These are phyloP conservation scores for Phyllostomus hastatus DNA, from an alignment of 2,113 vertebrate species.

Conservation along the genomic window DNA sequence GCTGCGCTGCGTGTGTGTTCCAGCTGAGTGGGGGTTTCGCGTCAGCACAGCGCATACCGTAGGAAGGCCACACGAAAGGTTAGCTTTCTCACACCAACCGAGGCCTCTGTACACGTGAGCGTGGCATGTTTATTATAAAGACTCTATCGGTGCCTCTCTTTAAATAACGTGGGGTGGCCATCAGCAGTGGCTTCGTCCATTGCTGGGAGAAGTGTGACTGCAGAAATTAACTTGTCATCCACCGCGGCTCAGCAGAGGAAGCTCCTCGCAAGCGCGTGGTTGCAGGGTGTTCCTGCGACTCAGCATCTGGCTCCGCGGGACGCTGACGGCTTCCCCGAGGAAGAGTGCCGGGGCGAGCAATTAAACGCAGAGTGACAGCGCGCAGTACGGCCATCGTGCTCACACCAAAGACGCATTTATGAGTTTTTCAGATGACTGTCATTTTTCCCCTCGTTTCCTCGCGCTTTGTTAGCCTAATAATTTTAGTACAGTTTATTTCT, in stretches of 20 bases:
- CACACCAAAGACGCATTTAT: slow-evolving; percentile 94
- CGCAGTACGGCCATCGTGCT: slow-evolving; percentile 94
- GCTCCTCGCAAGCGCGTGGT: slow-evolving; percentile 85
- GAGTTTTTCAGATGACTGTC: slow-evolving; percentile 94
- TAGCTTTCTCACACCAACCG: slow-evolving; percentile 77
- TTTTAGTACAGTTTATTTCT: slow-evolving; percentile 85
- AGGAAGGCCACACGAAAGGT: slow-evolving; percentile 76
- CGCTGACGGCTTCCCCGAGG: slow-evolving; percentile 89
- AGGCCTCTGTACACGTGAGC: slow-evolving; percentile 72
- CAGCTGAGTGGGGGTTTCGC: slow-evolving; percentile 75
- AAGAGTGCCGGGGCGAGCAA: slow-evolving; percentile 88
- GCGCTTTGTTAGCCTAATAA: slow-evolving; percentile 90
- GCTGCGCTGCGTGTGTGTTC: slow-evolving; percentile 71
- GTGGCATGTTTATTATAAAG: slow-evolving; percentile 80
- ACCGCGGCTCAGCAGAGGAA: slow-evolving; percentile 86
- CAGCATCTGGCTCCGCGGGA: slow-evolving; percentile 90
- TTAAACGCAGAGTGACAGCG: slow-evolving; percentile 90
- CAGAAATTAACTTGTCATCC: slow-evolving; percentile 90
- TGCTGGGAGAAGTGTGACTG: slow-evolving; percentile 88
- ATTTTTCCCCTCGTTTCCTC: slow-evolving; percentile 88
- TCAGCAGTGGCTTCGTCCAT: slow-evolving; percentile 85
- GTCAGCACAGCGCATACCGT: slow-evolving; percentile 73
- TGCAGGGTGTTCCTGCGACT: slow-evolving; percentile 89
- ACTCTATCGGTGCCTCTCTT: slow-evolving; percentile 75
- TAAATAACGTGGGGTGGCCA: slow-evolving; percentile 80